Evolutionary conservation across 2,113 vertebrate genomes (phyloP).

Genomic region (Cyphomyrus plagiostoma): DNA sequence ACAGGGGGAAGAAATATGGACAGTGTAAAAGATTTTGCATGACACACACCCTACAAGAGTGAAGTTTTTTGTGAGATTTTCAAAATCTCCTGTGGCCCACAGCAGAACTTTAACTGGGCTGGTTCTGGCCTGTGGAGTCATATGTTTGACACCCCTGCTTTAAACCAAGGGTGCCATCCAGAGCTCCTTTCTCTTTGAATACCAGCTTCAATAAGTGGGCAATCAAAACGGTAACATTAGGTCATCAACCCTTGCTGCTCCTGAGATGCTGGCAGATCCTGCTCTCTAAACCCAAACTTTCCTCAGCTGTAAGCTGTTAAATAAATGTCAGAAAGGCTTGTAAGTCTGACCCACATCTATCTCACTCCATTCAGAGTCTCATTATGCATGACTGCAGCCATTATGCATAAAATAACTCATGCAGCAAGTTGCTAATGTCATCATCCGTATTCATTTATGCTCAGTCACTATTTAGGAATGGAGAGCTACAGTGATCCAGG

Average conservation of each 20-base stretch:
- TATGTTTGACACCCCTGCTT: background rate
- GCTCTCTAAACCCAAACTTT: background rate
- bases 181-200: background rate
- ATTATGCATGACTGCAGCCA: background rate
- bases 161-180: background rate
- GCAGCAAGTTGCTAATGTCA: background rate
- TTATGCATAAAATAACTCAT: background rate
- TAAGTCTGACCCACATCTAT: background rate
- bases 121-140: background rate
- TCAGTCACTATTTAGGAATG: background rate
- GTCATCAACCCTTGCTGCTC: background rate
- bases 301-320: background rate
- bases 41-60: too few species aligned
- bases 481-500: background rate
- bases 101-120: background rate
- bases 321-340: background rate
- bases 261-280: background rate
- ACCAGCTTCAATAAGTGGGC: background rate
- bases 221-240: background rate
- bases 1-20: too few species aligned
- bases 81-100: background rate
- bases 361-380: background rate
- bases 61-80: too few species aligned
- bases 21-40: too few species aligned
- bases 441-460: background rate